Evolutionary conservation across 2,888 invertebrate genomes (phyloP), one percentile per base, ranked within the genome.

Genomic region (Sphinx pinastri): DNA sequence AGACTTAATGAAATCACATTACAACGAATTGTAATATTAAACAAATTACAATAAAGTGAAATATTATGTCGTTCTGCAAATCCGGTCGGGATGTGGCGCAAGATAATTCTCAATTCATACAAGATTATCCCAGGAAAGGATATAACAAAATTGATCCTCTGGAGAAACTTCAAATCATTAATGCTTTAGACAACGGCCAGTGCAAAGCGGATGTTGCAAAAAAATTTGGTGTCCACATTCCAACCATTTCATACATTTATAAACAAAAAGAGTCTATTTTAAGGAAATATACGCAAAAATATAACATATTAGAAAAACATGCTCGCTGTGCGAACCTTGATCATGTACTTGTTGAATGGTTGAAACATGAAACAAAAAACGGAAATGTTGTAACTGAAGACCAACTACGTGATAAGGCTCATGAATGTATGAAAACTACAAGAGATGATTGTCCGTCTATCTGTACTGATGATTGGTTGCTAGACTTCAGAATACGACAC

Each of bases 121-220:
- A 71, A 54, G 73, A 75, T 71, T 73, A 69, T 14, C 71, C 76
- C 19, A 73, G 71, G 63, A 81, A 81, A 73, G 71, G 77, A 7
- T 75, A 71, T 19, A 73, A 70, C 4, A 82, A 79, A 74, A 82
- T 84, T 58, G 81, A 83, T 70, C 74, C 77, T 66, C 77, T 80
- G 60, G 78, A 74, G 54, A 83, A 84, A 72, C 72, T 84, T 68
- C 82, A 81, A 73, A 77, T 84, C 69, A 84, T 84, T 71, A 80
- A 81, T 72, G 83, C 84, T 58, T 70, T 84, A 69, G 84, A 84
- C 69, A 84, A 79, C 70, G 84, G 84, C 19, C 79, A 81, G 66
- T 79, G 79, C 60, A 81, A 80, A 77, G 73, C 81, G 19, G 84
- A 84, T 47, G 74, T 84, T 70, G 83, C 83, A 19, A 80, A 78